Percentiles rank a stretch among this genome's conserved stretches.
Conservation (phyloP, 2,113 vertebrate species). For the Holacanthus passer region DNA sequence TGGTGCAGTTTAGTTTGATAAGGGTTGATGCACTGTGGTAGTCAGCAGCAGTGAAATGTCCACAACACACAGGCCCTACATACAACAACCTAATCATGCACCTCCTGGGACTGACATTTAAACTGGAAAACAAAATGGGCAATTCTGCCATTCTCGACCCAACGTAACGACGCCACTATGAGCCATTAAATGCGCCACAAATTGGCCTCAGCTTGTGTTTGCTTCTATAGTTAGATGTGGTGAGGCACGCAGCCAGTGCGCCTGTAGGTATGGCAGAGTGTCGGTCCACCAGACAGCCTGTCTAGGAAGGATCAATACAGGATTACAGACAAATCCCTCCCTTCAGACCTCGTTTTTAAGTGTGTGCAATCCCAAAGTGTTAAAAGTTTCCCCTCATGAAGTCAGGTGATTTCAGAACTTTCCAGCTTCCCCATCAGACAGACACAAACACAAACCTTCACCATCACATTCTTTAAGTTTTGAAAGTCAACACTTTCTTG, state of each 20-base stretch:
- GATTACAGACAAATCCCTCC: slow-evolving; percentile 65
- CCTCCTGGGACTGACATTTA: slow-evolving; percentile 37
- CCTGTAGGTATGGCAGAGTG: slow-evolving; percentile 66
- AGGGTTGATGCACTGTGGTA: slow-evolving; percentile 2
- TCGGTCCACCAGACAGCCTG: slow-evolving; percentile 62
- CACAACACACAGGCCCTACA: slow-evolving; percentile 17
- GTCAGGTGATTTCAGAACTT: slow-evolving; percentile 27
- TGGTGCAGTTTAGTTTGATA: slow-evolving; percentile 17
- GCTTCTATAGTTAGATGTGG: slow-evolving; percentile 65
- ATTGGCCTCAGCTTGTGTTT: slow-evolving; percentile 46
- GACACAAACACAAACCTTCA: background rate
- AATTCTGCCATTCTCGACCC: slow-evolving; percentile 27
- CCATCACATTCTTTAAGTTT: slow-evolving; percentile 12
- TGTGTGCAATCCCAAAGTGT: slow-evolving; percentile 49
- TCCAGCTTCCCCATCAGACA: slow-evolving; percentile 24
- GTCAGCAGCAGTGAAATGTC: slow-evolving; percentile 23
- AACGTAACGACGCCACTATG: slow-evolving; percentile 37
- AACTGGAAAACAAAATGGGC: slow-evolving; percentile 55
- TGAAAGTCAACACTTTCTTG: slow-evolving; percentile 4
- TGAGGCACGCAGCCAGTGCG: slow-evolving; percentile 53
- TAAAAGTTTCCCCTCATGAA: slow-evolving; percentile 43
- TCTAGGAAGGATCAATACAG: slow-evolving; percentile 68
- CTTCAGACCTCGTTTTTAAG: slow-evolving; percentile 57
- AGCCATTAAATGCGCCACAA: slow-evolving; percentile 54
- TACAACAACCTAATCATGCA: slow-evolving; percentile 28